Conservation (phyloP, 1,140 invertebrate species). For the Lordiphosa collinella region DNA sequence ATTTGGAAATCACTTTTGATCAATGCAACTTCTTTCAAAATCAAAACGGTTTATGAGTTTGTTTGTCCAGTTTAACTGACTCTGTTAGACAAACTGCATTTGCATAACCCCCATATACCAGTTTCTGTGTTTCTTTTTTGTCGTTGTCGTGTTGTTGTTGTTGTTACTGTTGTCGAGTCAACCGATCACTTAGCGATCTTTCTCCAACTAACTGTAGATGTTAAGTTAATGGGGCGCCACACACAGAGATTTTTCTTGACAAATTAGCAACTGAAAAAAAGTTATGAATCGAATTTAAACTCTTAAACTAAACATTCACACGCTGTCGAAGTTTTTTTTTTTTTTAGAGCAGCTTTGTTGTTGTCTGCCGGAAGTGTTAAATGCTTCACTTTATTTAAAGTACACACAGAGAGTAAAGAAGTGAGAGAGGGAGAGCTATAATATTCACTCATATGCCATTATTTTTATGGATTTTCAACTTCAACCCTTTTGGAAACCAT, state of each 20-base stretch:
- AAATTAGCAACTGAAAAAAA: conserved; percentile 7
- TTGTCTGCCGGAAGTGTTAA: conserved; percentile 74
- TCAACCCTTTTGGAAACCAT: conserved; percentile 57
- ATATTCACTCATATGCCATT: conserved; percentile 73
- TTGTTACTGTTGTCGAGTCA: too few species aligned
- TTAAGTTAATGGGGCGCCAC: too few species aligned
- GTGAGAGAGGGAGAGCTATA: conserved; percentile 23
- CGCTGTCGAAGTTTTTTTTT: conserved; percentile 54
- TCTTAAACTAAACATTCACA: conserved; percentile 62
- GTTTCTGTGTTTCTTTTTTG: too few species aligned
- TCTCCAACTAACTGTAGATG: too few species aligned
- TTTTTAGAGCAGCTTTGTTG: conserved; percentile 32
- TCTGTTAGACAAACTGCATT: background rate
- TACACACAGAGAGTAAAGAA: conserved; percentile 35
- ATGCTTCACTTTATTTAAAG: conserved; percentile 75
- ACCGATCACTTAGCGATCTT: too few species aligned
- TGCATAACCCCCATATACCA: too few species aligned
- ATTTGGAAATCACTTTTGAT: conserved; percentile 1
- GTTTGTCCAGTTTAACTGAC: too few species aligned
- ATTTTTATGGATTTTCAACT: conserved; percentile 64
- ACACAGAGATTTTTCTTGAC: background rate
- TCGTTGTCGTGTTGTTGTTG: too few species aligned
- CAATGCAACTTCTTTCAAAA: too few species aligned
- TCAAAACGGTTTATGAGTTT: too few species aligned
- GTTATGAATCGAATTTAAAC: conserved; percentile 11